Evolutionary conservation across 2,797 vertebrate genomes (phyloP).

Genomic region (Decapterus maruadsi): DNA sequence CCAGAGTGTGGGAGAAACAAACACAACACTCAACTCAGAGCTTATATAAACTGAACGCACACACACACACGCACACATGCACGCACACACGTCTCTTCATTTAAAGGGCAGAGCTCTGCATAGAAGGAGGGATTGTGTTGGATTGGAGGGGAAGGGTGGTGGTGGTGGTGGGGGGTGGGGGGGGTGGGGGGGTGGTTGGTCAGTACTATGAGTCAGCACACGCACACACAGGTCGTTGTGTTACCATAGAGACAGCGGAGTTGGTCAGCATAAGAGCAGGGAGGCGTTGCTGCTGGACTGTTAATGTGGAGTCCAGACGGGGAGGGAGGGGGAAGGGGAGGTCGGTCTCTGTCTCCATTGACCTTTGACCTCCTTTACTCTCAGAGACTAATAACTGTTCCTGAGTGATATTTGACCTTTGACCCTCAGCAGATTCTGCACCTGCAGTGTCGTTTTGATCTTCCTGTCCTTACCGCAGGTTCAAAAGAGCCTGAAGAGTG

Average conservation of each 20-base stretch:
- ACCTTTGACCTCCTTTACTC: conserved; percentile 61
- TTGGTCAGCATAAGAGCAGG: conserved; percentile 68
- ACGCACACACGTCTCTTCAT: conserved; percentile 33
- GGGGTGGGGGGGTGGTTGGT: conserved; percentile 17
- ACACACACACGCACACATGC: conserved; percentile 4
- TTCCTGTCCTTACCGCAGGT: conserved; percentile 11
- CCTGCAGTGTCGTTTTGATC: conserved; percentile 40
- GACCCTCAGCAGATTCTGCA: conserved; percentile 24
- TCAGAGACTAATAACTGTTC: conserved; percentile 36
- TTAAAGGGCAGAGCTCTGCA: conserved; percentile 65
- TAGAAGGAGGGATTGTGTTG: conserved; percentile 64
- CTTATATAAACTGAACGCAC: conserved; percentile 50
- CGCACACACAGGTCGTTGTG: conserved; percentile 67
- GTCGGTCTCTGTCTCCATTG: conserved; percentile 13
- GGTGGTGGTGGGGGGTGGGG: not conserved
- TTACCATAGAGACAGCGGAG: conserved; percentile 79
- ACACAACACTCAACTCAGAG: conserved; percentile 23
- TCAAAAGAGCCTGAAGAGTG: conserved; percentile 22
- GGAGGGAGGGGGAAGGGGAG: not conserved
- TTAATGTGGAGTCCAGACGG: conserved; percentile 66
- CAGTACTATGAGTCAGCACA: conserved; percentile 81
- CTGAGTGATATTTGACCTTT: conserved; percentile 66
- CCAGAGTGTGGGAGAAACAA: conserved; percentile 30
- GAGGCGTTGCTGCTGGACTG: conserved; percentile 66
- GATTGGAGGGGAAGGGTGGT: conserved; percentile 20